Conservation (phyloP, 2,797 vertebrate species). For the Eupleurogrammus muticus region DNA sequence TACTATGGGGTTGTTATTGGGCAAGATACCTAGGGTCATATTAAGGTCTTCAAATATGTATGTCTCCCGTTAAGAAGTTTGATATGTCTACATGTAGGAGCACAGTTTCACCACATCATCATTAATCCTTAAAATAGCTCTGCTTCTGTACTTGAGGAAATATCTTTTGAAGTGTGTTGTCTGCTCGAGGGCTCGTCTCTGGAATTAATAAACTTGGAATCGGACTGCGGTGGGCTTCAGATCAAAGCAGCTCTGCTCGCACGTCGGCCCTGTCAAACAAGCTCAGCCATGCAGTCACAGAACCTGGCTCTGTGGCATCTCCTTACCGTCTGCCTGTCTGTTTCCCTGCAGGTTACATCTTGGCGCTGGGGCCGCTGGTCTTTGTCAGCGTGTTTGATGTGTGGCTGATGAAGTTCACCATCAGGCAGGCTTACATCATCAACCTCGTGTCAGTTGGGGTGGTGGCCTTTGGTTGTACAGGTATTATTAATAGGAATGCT, state of each 20-base stretch:
- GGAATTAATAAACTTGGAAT: constrained; percentile 35
- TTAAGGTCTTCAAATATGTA: constrained; percentile 40
- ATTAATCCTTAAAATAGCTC: constrained; percentile 55
- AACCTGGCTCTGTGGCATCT: constrained; percentile 16
- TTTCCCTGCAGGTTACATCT: constrained; percentile 88
- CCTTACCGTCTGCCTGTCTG: constrained; percentile 11
- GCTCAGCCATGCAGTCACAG: constrained; percentile 21
- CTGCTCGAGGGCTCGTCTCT: constrained; percentile 36
- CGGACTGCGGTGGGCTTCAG: constrained; percentile 7
- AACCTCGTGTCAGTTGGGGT: constrained; percentile 94
- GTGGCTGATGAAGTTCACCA: constrained; percentile 94
- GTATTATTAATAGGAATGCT: constrained; percentile 75
- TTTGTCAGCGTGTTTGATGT: constrained; percentile 95
- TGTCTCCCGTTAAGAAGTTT: constrained; percentile 24
- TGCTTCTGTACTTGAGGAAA: constrained; percentile 43
- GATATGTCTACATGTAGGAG: constrained; percentile 20
- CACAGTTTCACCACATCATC: constrained; percentile 15
- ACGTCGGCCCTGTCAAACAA: constrained; percentile 25
- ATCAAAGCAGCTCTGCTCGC: constrained; percentile 14
- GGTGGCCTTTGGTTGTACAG: constrained; percentile 98
- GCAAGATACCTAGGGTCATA: too few relatives aligned
- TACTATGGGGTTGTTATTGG: too few relatives aligned
- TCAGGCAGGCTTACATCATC: constrained; percentile 89
- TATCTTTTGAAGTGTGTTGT: constrained; percentile 58
- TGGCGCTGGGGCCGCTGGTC: constrained; percentile 93